phyloP scores from a whole-genome alignment of 2,888 invertebrate genomes.

The Chorisops tibialis region DNA sequence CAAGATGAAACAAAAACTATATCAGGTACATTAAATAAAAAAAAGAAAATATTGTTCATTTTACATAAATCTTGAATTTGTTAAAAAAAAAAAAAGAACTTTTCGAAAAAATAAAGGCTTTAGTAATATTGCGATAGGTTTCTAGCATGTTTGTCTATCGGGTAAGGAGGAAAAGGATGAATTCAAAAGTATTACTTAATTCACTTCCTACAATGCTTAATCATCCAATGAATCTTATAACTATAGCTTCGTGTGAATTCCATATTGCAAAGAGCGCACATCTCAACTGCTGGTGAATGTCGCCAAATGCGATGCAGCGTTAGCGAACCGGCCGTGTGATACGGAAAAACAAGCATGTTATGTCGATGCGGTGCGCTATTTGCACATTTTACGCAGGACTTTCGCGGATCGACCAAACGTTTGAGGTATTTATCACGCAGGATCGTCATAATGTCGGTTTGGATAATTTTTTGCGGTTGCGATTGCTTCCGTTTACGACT shows the following conservation, averaged over 20 bases:
- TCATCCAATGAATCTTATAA: slow-evolving; percentile 44
- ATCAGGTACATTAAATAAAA: too few species aligned
- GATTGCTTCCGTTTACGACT: slow-evolving; percentile 54
- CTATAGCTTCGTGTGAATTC: slow-evolving; percentile 44
- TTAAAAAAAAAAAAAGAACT: too few species aligned
- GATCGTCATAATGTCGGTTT: slow-evolving; percentile 46
- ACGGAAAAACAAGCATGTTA: slow-evolving; percentile 47
- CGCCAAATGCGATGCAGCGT: slow-evolving; percentile 56
- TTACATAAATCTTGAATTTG: too few species aligned
- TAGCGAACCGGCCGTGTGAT: slow-evolving; percentile 54
- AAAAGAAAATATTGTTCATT: too few species aligned
- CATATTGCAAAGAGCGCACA: slow-evolving; percentile 42
- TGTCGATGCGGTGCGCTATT: slow-evolving; percentile 29
- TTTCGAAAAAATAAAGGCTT: too few species aligned
- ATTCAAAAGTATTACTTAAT: not conserved
- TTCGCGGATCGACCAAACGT: slow-evolving; percentile 47
- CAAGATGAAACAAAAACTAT: too few species aligned
- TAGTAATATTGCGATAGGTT: too few species aligned
- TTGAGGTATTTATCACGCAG: slow-evolving; percentile 52
- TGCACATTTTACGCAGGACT: slow-evolving; percentile 45
- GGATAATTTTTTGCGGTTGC: slow-evolving; percentile 51
- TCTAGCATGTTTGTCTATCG: too few species aligned
- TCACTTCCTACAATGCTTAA: slow-evolving; percentile 37
- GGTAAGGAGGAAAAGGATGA: too few species aligned
- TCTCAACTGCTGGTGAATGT: slow-evolving; percentile 42